A percentile compares a stretch with the other conserved stretches of the same genome.
Evolutionary conservation across 1,140 invertebrate genomes (phyloP).

Genomic region (Calephelis virginiensis): DNA sequence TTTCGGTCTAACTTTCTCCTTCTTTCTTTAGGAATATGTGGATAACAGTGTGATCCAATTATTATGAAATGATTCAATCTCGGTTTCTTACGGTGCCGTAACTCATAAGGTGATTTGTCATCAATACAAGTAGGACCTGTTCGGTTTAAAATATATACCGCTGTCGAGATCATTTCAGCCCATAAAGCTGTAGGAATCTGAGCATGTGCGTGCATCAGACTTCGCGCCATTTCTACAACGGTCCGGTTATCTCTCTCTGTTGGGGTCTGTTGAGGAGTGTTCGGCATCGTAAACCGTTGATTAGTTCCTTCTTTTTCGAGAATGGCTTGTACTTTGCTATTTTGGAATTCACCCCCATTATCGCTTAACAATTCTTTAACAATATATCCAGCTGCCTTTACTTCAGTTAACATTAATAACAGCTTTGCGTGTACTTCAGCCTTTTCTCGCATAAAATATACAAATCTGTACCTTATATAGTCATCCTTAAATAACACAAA

Average conservation of each 20-base stretch:
- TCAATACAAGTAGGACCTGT: slow-evolving; percentile 39
- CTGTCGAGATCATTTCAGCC: slow-evolving; percentile 51
- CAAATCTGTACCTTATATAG: too few relatives aligned
- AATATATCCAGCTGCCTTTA: background rate
- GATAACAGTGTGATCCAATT: slow-evolving; percentile 32
- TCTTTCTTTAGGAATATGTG: slow-evolving; percentile 37
- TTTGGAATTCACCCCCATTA: slow-evolving; percentile 22
- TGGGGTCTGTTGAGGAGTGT: slow-evolving; percentile 55
- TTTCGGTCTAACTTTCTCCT: slow-evolving; percentile 40
- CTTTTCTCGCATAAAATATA: too few relatives aligned
- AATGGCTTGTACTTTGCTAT: slow-evolving; percentile 14
- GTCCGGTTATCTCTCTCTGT: slow-evolving; percentile 54
- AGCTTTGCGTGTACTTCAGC: too few relatives aligned
- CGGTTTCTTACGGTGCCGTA: slow-evolving; percentile 35
- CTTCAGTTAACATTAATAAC: too few relatives aligned
- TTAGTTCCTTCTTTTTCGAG: slow-evolving; percentile 9
- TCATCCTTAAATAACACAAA: too few relatives aligned
- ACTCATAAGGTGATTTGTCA: slow-evolving; percentile 45
- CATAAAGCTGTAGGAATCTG: slow-evolving; percentile 49
- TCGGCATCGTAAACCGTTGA: slow-evolving; percentile 21
- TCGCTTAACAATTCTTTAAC: slow-evolving; percentile 21
- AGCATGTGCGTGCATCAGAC: slow-evolving; percentile 43
- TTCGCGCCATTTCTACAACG: slow-evolving; percentile 22
- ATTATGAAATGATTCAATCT: slow-evolving; percentile 28
- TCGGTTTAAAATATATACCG: slow-evolving; percentile 52